These are phyloP conservation scores for Machimus atricapillus DNA, from an alignment of 2,888 invertebrate species.

Conservation along the genomic window DNA sequence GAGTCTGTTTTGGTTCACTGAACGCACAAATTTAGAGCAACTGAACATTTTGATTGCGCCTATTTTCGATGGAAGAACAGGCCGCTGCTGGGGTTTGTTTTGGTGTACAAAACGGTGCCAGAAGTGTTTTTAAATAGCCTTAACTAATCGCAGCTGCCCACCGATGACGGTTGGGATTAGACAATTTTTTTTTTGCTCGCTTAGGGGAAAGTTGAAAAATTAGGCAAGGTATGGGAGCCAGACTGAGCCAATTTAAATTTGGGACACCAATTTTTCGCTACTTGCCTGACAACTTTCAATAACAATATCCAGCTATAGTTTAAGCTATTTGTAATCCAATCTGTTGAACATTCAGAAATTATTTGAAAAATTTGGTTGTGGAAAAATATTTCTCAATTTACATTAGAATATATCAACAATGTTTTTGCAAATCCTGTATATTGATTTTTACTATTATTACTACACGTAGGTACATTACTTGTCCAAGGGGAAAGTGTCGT, in stretches of 20 bases:
- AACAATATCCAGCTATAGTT: too few relatives aligned
- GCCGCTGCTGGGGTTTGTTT: background rate
- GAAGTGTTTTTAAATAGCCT: background rate
- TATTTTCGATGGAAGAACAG: background rate
- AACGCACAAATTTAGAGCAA: slow-evolving; percentile 34
- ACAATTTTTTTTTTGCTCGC: background rate
- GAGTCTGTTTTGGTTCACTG: slow-evolving; percentile 32
- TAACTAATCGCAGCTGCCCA: background rate
- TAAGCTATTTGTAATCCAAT: too few relatives aligned
- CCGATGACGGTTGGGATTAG: background rate
- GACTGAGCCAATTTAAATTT: background rate
- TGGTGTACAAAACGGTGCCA: background rate
- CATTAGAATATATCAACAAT: too few relatives aligned
- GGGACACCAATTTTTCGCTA: background rate
- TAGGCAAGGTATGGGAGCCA: background rate
- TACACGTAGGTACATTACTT: too few relatives aligned
- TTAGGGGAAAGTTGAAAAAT: background rate
- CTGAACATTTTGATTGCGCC: background rate
- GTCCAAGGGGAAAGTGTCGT: too few relatives aligned
- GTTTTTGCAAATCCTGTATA: too few relatives aligned
- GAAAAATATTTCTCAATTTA: too few relatives aligned
- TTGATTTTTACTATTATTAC: too few relatives aligned
- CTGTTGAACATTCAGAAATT: too few relatives aligned
- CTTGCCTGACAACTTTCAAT: background rate
- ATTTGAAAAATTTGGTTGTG: too few relatives aligned